These are phyloP conservation scores for Gryllus bimaculatus DNA, from an alignment of 1,140 invertebrate genomes.

Conservation along the genomic window DNA sequence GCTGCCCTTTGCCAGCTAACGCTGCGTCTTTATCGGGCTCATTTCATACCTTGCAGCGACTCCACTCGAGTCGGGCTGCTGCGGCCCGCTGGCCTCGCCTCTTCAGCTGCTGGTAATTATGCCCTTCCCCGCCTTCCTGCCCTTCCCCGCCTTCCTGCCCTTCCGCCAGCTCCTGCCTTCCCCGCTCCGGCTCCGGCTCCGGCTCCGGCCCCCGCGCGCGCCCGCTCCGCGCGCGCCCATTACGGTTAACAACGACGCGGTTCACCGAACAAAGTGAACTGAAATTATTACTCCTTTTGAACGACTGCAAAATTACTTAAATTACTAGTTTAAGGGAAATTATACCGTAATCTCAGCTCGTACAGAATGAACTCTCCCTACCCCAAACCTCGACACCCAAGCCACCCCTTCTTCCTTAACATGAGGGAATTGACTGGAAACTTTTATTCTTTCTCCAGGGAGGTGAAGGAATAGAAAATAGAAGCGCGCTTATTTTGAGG, in stretches of 20 bases:
- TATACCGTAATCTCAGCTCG: conserved; percentile 24
- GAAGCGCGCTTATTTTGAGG: not conserved
- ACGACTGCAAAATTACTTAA: conserved; percentile 25
- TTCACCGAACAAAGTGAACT: conserved; percentile 22
- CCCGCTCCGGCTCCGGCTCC: not conserved
- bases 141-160: not conserved
- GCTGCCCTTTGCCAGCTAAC: not conserved
- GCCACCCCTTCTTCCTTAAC: conserved; percentile 8
- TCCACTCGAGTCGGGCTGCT: not conserved
- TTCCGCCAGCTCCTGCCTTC: not conserved
- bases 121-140: not conserved
- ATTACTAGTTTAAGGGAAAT: conserved; percentile 25
- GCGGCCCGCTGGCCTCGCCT: not conserved
- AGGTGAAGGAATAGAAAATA: not conserved
- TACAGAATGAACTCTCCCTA: conserved; percentile 16
- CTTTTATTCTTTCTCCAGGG: not conserved
- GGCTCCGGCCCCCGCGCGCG: not conserved
- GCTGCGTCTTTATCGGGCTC: not conserved
- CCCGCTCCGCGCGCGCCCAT: not conserved
- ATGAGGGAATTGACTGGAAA: conserved; percentile 11
- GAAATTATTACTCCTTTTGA: conserved; percentile 23
- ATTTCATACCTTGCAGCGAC: not conserved
- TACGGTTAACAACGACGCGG: conserved; percentile 18
- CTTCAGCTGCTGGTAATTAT: not conserved
- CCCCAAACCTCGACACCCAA: not conserved